Evolutionary conservation across 2,113 vertebrate species (phyloP), one percentile per base, ranked within the genome.

Genomic region (Chaetodon auriga): DNA sequence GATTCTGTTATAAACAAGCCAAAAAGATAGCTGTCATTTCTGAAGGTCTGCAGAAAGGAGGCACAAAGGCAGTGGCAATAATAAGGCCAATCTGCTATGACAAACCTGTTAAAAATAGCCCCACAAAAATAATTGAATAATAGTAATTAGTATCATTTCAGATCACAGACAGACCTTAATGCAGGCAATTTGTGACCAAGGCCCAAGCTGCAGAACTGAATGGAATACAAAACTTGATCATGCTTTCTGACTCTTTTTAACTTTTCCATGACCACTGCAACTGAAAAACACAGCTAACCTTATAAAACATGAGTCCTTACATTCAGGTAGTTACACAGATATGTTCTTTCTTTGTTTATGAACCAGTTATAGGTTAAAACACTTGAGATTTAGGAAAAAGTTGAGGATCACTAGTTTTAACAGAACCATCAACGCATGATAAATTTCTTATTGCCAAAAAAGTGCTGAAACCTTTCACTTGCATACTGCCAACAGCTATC

Each of bases 81-180:
- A n/a, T 8, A 65, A 64, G 16, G 4, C 11, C 11, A 71, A 41
- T 43, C 46, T 12, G 48, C 62, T 16, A 21, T 23, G 54, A 51
- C 46, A 19, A 70, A 65, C 23, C 64, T 51, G 41, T 21, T 30
- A 41, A 66, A 81, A 66, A 64, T 5, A 43, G 6, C 6, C 41
- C 41, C 41, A 43, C 16, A n/a, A 1, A 77, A 71, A 77, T 41
- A 62, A 48, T 14, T 58, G 6, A 69, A 63, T 63, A 51, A 60
- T 68, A 61, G 61, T n/a, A 55, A 70, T 70, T 15, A 63, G 21
- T 43, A 21, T 38, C 15, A 45, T 51, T 43, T 63, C 3, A 58
- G 30, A 51, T 45, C 36, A 54, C 64, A 75, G 72, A 46, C 46
- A 7, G 38, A 64, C 19, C 15, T 43, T 19, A 61, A 81, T 51